Evolutionary conservation across 2,797 vertebrate genomes (phyloP).

Genomic region (Pseudocheirus occidentalis): DNA sequence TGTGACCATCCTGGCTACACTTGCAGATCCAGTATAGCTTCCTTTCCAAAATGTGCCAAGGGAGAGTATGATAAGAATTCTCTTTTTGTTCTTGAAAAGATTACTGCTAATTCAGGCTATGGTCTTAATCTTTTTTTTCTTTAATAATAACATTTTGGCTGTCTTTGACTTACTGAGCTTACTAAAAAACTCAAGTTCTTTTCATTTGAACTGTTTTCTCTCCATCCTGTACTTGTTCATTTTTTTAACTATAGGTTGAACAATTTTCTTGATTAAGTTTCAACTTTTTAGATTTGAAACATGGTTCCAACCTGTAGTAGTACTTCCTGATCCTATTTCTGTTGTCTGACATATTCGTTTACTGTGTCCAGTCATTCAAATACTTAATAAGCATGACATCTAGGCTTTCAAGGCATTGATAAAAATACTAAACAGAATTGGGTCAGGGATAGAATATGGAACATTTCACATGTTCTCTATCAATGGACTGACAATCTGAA

Average conservation of each 20-base stretch:
- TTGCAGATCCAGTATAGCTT: background rate
- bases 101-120: background rate
- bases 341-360: background rate
- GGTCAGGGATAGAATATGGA: background rate
- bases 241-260: background rate
- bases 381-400: background rate
- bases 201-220: background rate
- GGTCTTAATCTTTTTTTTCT: no score
- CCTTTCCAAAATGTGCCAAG: background rate
- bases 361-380: background rate
- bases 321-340: background rate
- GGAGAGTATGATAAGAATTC: background rate
- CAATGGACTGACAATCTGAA: background rate
- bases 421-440: background rate
- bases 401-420: background rate
- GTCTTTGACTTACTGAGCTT: background rate
- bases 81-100: background rate
- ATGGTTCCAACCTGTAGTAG: background rate
- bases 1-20: background rate
- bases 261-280: background rate
- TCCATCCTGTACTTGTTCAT: background rate
- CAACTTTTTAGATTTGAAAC: background rate
- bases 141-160: background rate
- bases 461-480: background rate
- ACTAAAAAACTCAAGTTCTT: background rate